A percentile compares a stretch with the other conserved stretches of the same genome.
Conservation (phyloP, 2,113 vertebrate genomes). For the Proteles cristata region DNA sequence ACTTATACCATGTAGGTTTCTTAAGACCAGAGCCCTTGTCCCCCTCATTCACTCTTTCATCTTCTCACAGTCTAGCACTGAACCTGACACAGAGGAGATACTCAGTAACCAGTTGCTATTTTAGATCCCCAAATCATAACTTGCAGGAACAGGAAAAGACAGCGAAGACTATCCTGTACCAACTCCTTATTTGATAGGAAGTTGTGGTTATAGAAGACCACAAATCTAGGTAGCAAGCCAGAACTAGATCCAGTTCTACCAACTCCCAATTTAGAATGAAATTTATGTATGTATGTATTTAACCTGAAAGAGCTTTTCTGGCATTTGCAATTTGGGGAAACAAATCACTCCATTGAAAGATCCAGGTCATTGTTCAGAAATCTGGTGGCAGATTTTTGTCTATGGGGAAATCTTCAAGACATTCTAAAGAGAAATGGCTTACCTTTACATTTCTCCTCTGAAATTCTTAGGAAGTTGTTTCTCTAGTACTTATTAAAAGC, state of each 20-base stretch:
- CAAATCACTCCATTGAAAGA: constrained; percentile 1
- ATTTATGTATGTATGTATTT: neutral
- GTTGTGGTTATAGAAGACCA: neutral
- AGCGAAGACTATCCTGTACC: neutral
- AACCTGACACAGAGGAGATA: neutral
- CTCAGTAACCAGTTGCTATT: neutral
- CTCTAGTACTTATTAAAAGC: neutral
- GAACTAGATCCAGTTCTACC: neutral
- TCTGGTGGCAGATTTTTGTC: neutral
- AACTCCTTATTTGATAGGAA: neutral
- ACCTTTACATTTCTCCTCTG: neutral
- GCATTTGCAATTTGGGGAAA: neutral
- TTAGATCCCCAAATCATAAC: neutral
- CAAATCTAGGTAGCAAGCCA: neutral
- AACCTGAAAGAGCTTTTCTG: neutral
- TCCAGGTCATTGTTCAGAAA: constrained; percentile 16
- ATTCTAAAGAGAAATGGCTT: neutral
- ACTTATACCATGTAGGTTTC: neutral
- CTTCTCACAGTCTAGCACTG: neutral
- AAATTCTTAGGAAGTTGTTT: neutral
- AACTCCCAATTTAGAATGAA: neutral
- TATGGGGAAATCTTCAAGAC: neutral
- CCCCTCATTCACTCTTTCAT: neutral
- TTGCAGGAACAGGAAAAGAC: neutral
- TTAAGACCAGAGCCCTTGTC: neutral